phyloP scores from a whole-genome alignment of 2,888 invertebrate species.

The Nemotelus pantherinus region DNA sequence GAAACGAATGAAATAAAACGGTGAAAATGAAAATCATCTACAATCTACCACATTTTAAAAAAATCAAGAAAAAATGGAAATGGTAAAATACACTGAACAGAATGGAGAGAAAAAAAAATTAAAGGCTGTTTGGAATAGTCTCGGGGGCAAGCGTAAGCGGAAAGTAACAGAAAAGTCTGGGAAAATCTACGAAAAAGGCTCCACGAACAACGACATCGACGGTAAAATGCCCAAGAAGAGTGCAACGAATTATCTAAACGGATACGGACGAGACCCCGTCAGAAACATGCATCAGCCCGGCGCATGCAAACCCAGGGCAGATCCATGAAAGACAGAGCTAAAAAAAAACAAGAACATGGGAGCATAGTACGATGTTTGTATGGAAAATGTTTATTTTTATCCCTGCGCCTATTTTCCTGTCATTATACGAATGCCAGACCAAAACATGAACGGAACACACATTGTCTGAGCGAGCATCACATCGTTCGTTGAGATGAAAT shows the following conservation, averaged over 20 bases:
- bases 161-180: conserved; percentile 19
- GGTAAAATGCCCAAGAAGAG: neutral
- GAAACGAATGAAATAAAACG: conserved; percentile 34
- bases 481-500: neutral
- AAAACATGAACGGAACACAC: neutral
- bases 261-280: conserved; percentile 14
- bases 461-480: neutral
- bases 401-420: conserved; percentile 45
- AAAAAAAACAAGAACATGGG: conserved; percentile 4
- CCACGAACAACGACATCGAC: neutral
- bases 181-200: conserved; percentile 10
- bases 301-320: neutral
- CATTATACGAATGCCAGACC: neutral
- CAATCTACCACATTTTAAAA: conserved; percentile 4
- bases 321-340: neutral
- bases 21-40: conserved; percentile 8
- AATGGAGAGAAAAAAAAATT: conserved; percentile 26
- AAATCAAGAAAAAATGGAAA: neutral
- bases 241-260: conserved; percentile 21
- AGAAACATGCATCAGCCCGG: conserved; percentile 22
- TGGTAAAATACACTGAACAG: neutral
- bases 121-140: conserved; percentile 36
- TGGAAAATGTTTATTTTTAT: conserved; percentile 47
- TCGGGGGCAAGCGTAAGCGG: neutral
- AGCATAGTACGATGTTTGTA: conserved; percentile 22